Percentiles rank a stretch among this genome's conserved stretches.
phyloP scores from a whole-genome alignment of 64 coral and sea anemone species.

The Cladopsammia gracilis region DNA sequence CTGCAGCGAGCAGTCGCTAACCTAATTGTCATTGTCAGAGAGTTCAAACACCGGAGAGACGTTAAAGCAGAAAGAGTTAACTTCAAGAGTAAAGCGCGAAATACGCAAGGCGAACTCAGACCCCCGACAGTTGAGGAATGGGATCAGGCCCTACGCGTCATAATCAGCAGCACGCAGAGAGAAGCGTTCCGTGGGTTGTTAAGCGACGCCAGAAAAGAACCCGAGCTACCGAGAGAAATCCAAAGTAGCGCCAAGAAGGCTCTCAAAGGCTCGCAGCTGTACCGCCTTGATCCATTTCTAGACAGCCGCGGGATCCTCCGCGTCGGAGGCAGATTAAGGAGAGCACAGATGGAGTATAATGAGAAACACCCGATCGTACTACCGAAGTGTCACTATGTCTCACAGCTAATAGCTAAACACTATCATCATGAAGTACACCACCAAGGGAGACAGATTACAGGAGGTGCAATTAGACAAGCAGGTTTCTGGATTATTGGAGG shows the following conservation, averaged over 20 bases:
- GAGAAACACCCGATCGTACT: constrained; percentile 49
- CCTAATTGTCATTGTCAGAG: constrained; percentile 31
- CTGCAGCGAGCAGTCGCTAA: constrained; percentile 54
- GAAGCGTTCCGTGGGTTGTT: background rate
- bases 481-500: constrained; percentile 48
- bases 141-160: background rate
- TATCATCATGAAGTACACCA: constrained; percentile 53
- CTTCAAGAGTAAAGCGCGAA: too few species aligned
- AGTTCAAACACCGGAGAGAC: constrained; percentile 22
- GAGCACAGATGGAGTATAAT: constrained; percentile 10
- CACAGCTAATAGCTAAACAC: constrained; percentile 11
- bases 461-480: constrained; percentile 41
- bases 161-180: constrained; percentile 11
- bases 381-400: constrained; percentile 39
- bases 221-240: background rate
- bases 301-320: constrained; percentile 27
- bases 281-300: constrained; percentile 37
- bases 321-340: constrained; percentile 54
- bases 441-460: constrained; percentile 35
- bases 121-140: constrained; percentile 1
- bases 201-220: background rate
- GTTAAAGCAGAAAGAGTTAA: too few species aligned
- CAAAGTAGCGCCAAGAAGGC: background rate
- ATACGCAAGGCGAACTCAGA: background rate
- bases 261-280: background rate